Base-by-base conservation (phyloP, 2,113 vertebrate species). In the Phalacrocorax brasilianus region DNA sequence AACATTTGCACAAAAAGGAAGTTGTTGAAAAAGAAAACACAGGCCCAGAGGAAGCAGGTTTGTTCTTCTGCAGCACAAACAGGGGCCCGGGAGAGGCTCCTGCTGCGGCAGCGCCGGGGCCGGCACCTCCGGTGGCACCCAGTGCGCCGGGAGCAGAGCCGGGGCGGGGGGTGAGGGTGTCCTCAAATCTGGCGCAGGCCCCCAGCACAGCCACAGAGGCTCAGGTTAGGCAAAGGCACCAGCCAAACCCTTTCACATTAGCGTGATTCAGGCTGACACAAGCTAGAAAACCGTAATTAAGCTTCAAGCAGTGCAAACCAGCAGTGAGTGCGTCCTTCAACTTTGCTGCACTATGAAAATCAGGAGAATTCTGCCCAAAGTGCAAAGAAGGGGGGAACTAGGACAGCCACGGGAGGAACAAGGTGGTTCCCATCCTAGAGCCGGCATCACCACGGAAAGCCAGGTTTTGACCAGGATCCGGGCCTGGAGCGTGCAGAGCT, bases 371-470 rank as follows among this genome's bases (percentile, higher is more conserved):
- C 59, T 15, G n/a, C 55, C 58, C 47, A 11, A 59, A 74, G 19
- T 6, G 8, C 20, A 32, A 11, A 35, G 14, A 42, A 44, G 4
- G 13, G 8, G 8, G 47, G 26, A n/a, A 71, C 3, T 1, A 5
- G 50, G 73, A 16, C 11, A 55, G 70, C 17, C 5, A 3, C 0
- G 2, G 63, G 70, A 45, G 70, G 45, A 71, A 28, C 1, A 3
- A n/a, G 65, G 59, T 14, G 44, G 47, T 78, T 78, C 66, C 70
- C 21, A 1, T 3, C 49, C 68, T 52, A 20, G 47, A 72, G 38
- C 0, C 14, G 3, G 66, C 58, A 71, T 38, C 62, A 33, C 73
- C 0, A 0, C 0, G 0, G 35, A 21, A 40, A 79, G 45, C 6
- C 0, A 0, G 56, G 74, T 1, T 19, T 13, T 24, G 65, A 10